Conservation (phyloP, 2,888 invertebrate species). For the Argyresthia albistria region DNA sequence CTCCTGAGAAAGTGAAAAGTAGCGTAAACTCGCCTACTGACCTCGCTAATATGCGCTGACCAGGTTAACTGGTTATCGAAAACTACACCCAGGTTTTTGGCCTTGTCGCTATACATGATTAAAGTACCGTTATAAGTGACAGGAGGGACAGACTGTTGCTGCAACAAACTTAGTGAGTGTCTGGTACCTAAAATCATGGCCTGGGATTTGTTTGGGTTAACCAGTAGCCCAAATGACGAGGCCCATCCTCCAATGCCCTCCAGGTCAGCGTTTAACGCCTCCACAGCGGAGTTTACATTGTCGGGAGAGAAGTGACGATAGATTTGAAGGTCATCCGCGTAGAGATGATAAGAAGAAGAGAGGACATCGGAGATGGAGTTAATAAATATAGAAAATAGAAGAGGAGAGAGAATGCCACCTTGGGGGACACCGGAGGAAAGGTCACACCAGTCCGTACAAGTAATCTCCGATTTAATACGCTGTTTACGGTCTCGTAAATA, state of each 20-base stretch:
- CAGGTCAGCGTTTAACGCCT: background rate
- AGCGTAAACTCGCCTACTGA: background rate
- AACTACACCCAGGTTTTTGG: conserved; percentile 2
- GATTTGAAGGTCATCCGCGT: conserved; percentile 5
- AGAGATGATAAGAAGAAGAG: background rate
- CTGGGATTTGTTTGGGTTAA: background rate
- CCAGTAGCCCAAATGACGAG: background rate
- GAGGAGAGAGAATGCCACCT: conserved; percentile 4
- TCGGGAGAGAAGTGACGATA: background rate
- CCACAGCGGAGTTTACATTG: background rate
- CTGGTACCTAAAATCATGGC: background rate
- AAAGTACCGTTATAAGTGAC: no score
- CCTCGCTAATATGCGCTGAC: background rate
- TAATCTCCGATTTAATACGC: background rate
- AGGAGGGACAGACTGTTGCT: no score
- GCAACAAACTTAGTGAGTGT: background rate
- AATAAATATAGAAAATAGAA: conserved; percentile 5
- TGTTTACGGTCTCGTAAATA: conserved; percentile 3
- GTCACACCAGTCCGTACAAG: conserved; percentile 1
- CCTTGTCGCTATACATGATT: no score
- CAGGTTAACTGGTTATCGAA: conserved; percentile 1
- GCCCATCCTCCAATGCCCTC: background rate
- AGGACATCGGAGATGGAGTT: background rate
- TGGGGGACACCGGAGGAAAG: conserved; percentile 1
- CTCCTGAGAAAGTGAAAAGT: background rate